Evolutionary conservation across 2,113 vertebrate genomes (phyloP), one percentile per base, ranked within the genome.

Genomic region (Nymphicus hollandicus): DNA sequence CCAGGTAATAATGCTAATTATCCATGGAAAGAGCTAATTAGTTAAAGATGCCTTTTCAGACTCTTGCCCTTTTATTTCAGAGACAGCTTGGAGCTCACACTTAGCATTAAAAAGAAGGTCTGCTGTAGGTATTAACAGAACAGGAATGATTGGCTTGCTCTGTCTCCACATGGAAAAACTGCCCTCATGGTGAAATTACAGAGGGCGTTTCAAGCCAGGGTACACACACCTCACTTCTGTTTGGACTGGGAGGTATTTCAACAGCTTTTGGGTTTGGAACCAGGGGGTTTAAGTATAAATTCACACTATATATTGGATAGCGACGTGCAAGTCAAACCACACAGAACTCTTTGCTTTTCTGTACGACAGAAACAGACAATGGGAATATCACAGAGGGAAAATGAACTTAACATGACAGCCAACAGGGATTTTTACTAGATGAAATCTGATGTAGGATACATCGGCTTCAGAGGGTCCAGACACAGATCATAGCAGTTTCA

Each of bases 51-150:
- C 65, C 88, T 91, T 81, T 84, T 86, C 72, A 91, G 72, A 74
- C 50, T 71, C 68, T 41, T 90, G 76, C 60, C 72, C 83, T 61
- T 64, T 43, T 68, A 61, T 64, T 93, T 65, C 80, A 93, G 80
- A 76, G 69, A 39, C 47, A 73, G 66, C 63, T 81, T 35, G 28
- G 61, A 76, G 68, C 81, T 82, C 85, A 87, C 19, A 65, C 65
- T 94, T 96, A 92, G 95, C 92, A 92, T 94, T 47, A 72, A 58
- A 86, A 81, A 79, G 39, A 44, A 96, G 56, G 88, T 41, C 52
- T 89, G 91, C 58, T 79, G 93, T 52, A 72, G 88, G 83, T 86
- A 94, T 81, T 93, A 91, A 63, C 9, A 76, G 66, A 70, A 23
- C 56, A 89, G 81, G 73, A 95, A 94, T 96, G 73, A 90, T 37